Evolutionary conservation across 2,797 vertebrate genomes (phyloP).

Genomic region (Neosalanx taihuensis): DNA sequence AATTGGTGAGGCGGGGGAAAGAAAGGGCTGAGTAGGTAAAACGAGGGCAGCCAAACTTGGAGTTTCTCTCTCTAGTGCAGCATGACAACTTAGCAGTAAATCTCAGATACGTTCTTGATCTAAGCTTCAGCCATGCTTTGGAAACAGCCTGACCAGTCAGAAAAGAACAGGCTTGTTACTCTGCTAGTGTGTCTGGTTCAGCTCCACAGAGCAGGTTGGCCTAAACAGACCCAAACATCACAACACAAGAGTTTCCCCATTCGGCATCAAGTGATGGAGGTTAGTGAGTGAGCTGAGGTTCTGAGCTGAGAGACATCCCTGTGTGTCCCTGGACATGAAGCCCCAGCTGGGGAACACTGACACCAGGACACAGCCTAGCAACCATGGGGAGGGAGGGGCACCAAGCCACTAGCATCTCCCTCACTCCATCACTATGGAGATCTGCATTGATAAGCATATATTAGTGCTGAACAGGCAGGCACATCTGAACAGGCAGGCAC

Average conservation of each 20-base stretch:
- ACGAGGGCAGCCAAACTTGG: constrained; percentile 7
- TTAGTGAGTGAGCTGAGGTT: background rate
- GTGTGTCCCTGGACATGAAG: background rate
- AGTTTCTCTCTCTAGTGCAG: background rate
- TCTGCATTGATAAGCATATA: constrained; percentile 57
- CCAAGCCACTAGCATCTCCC: constrained; percentile 19
- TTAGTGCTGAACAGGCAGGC: background rate
- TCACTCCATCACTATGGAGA: constrained; percentile 63
- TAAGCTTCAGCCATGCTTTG: background rate
- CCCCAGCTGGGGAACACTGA: constrained; percentile 1
- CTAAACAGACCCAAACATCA: no score
- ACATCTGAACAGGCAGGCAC: background rate
- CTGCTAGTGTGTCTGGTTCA: no score
- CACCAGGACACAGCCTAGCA: background rate
- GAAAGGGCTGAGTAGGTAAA: constrained; percentile 23
- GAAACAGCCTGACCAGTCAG: no score
- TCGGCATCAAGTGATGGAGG: no score
- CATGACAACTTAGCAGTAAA: no score
- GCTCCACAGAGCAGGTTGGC: background rate
- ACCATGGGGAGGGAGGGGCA: constrained; percentile 36
- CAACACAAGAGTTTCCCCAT: no score
- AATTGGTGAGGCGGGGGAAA: constrained; percentile 16
- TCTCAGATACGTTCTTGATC: background rate
- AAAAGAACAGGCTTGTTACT: no score
- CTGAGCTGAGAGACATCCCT: background rate